Percentiles rank a stretch among this genome's conserved stretches.
Evolutionary conservation across 2,113 vertebrate species (phyloP).

Genomic region (Vulpes lagopus): DNA sequence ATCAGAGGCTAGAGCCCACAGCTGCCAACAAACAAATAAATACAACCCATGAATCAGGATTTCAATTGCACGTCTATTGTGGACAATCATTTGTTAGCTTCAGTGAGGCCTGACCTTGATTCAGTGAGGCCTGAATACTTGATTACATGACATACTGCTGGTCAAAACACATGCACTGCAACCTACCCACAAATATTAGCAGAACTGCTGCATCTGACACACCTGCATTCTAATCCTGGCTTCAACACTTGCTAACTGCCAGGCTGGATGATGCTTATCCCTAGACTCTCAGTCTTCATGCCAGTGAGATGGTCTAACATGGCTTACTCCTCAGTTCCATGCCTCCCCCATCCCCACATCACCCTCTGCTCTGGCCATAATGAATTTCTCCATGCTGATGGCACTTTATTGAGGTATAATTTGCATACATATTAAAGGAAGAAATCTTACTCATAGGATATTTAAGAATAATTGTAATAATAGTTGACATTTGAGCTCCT

Average conservation of each 20-base stretch:
- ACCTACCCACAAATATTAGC: too few relatives aligned
- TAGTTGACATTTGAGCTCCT: neutral
- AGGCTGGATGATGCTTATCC: neutral
- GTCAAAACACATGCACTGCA: neutral
- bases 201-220: neutral
- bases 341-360: neutral
- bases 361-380: neutral
- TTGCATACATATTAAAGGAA: neutral
- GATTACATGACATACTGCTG: neutral
- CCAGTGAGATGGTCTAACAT: neutral
- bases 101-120: neutral
- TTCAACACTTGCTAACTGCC: neutral
- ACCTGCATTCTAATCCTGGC: neutral
- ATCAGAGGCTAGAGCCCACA: neutral
- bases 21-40: neutral
- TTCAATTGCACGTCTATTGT: neutral
- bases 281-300: neutral
- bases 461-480: conserved; percentile 1
- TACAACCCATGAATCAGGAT: neutral
- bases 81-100: neutral
- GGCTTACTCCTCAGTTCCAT: neutral
- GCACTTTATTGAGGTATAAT: neutral
- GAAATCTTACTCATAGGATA: neutral
- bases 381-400: neutral
- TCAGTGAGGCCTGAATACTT: neutral